Conservation (phyloP, 2,113 vertebrate species). For the Mystacornis crossleyi region DNA sequence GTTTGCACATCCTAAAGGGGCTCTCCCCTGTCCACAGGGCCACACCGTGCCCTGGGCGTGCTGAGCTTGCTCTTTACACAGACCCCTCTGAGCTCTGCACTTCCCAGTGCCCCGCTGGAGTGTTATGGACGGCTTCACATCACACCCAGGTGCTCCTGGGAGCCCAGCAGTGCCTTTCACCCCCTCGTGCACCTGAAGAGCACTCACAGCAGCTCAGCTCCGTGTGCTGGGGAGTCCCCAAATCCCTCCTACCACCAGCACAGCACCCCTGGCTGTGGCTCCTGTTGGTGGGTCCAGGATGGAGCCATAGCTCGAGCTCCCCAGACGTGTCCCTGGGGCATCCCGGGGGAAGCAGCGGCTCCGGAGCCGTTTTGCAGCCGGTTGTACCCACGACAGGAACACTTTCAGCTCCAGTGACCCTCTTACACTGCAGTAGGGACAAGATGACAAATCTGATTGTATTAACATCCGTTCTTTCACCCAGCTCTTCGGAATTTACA, state of each 20-base stretch:
- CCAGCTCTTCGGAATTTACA: neutral
- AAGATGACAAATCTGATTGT: neutral
- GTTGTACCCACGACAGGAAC: neutral
- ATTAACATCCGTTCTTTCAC: neutral
- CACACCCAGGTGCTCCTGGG: fast-evolving
- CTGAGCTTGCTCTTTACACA: fast-evolving
- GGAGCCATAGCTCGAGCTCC: neutral
- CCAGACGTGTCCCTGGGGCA: neutral
- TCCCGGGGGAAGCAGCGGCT: neutral
- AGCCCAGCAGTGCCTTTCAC: fast-evolving
- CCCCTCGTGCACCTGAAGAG: neutral
- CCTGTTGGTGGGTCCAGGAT: neutral
- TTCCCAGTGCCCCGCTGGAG: fast-evolving
- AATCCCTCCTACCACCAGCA: neutral
- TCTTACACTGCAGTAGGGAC: neutral
- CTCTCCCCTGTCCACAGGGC: neutral
- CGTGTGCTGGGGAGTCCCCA: fast-evolving
- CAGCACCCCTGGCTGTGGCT: neutral
- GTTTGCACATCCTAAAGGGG: neutral
- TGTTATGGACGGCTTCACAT: fast-evolving
- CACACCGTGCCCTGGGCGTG: neutral
- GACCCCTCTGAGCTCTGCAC: fast-evolving
- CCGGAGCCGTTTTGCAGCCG: fast-evolving
- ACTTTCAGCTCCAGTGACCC: constrained; percentile 11
- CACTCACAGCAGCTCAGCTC: neutral